Evolutionary conservation across 1,140 invertebrate species (phyloP).

Genomic region (Solen grandis): DNA sequence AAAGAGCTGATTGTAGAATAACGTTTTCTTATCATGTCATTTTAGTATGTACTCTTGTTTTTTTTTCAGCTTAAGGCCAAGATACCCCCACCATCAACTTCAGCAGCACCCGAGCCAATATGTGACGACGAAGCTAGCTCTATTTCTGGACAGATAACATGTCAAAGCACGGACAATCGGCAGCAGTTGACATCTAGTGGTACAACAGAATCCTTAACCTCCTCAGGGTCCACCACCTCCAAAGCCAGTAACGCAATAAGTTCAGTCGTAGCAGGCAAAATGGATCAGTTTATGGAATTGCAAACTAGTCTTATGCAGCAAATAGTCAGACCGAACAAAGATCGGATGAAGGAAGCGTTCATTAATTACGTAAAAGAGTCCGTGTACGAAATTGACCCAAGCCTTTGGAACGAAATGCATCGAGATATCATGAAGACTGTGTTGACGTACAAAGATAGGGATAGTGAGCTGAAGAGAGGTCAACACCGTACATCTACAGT

Average conservation of each 20-base stretch:
- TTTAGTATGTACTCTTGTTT: neutral
- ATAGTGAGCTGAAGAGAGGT: conserved; percentile 9
- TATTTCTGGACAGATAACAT: neutral
- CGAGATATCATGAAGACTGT: conserved; percentile 13
- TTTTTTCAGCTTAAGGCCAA: neutral
- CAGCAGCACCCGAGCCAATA: neutral
- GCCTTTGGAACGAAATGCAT: neutral
- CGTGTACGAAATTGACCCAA: neutral
- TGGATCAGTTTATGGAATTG: conserved; percentile 15
- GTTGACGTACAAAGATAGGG: neutral
- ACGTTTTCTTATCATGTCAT: no score
- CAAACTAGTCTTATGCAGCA: conserved; percentile 3
- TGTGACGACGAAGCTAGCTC: neutral
- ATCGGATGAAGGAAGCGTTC: conserved; percentile 12
- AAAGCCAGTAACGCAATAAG: conserved; percentile 4
- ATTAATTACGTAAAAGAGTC: conserved; percentile 7
- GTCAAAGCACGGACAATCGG: neutral
- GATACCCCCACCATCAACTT: conserved; percentile 1
- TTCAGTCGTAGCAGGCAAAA: neutral
- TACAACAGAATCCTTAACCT: neutral
- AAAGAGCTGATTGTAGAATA: no score
- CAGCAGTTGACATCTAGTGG: neutral
- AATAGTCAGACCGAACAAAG: conserved; percentile 16
- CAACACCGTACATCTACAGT: neutral
- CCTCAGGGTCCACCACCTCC: neutral